Conservation (phyloP, 2,888 invertebrate species). For the Acanthosepion esculentum region DNA sequence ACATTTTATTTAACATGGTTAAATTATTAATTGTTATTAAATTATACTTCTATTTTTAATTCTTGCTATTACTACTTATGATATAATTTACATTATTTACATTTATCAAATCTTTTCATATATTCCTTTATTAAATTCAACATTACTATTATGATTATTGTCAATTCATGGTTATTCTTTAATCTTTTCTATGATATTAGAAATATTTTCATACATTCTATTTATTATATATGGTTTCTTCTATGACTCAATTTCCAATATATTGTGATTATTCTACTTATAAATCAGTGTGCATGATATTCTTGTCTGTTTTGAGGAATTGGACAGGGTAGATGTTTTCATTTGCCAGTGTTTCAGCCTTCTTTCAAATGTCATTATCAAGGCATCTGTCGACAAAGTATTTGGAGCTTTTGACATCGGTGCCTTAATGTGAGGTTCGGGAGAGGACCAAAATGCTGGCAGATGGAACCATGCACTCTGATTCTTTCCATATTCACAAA, state of each 20-base stretch:
- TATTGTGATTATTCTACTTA: constrained; percentile 33
- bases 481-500: constrained; percentile 15
- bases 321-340: constrained; percentile 25
- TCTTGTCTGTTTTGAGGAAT: background rate
- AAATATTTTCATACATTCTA: background rate
- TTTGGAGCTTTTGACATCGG: background rate
- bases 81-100: background rate
- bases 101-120: background rate
- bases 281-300: constrained; percentile 33
- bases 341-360: constrained; percentile 41
- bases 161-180: background rate
- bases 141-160: background rate
- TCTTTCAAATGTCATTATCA: constrained; percentile 39
- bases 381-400: background rate
- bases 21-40: no score
- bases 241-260: background rate
- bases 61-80: background rate
- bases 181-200: background rate
- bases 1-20: background rate
- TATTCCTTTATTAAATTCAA: background rate
- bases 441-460: constrained; percentile 36
- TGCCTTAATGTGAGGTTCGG: constrained; percentile 21
- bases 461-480: constrained; percentile 35
- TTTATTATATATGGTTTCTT: background rate
- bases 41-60: background rate